Evolutionary conservation across 2,797 vertebrate species (phyloP), one percentile per base, ranked within the genome.

Genomic region (Pogoniulus pusillus): DNA sequence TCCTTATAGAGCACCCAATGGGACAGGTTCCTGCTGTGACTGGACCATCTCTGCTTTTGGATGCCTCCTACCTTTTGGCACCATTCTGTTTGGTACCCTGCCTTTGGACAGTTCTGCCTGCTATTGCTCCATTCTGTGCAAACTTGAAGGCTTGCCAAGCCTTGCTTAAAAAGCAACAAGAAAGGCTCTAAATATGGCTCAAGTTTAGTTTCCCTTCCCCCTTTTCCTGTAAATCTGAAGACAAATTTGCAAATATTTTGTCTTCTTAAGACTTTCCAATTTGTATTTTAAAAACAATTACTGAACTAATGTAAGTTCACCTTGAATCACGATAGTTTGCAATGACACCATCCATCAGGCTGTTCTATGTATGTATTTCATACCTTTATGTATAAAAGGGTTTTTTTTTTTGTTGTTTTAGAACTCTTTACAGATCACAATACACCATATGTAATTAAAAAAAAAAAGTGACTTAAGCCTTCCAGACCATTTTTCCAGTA

Each of bases 191-290:
- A 23, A 72, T 22, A 54, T 35, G 29, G 29, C 27, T 16, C 7
- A 54, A n/a, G 8, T 26, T 68, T 39, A 23, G 20, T 58, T 47
- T 66, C 26, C 4, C 3, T 2, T 10, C 2, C 1, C 2, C 1
- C 1, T 24, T 34, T 66, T 23, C 60, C n/a, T 85, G 10, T n/a
- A 76, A 24, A 26, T 2, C 2, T 39, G 17, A 75, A 49, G 6
- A 49, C 8, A 62, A 39, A 88, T 69, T 51, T 81, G 12, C 6
- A 65, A 32, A 16, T 4, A 7, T 3, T 54, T 65, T 58, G 1
- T 0, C 6, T 45, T 6, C 27, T 54, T 78, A 17, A 54, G 4
- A 17, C 4, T 78, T 65, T 37, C 4, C 0, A 15, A 55, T 91
- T 76, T n/a, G n/a, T n/a, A n/a, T n/a, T n/a, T n/a, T n/a, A n/a